These are phyloP conservation scores for Zygogramma bicolorata DNA, from an alignment of 2,888 invertebrate genomes.

Conservation along the genomic window DNA sequence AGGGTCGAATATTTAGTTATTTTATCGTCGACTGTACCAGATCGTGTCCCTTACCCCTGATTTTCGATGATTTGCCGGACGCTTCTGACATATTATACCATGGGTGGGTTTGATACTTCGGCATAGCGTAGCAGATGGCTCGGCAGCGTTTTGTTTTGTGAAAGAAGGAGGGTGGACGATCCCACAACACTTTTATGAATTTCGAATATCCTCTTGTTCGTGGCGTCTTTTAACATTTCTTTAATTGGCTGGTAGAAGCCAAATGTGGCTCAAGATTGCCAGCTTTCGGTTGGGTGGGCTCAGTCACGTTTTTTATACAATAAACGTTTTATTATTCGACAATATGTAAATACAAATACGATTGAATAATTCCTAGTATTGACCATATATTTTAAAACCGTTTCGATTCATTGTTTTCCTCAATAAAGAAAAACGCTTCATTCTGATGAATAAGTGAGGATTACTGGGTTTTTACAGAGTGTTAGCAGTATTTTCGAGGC, in stretches of 20 bases:
- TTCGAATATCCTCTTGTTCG: not conserved
- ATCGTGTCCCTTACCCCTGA: conserved; percentile 43
- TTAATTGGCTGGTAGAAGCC: not conserved
- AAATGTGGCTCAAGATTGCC: not conserved
- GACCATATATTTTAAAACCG: no score
- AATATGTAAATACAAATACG: no score
- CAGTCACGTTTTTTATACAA: not conserved
- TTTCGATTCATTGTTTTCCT: no score
- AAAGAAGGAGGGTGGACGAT: conserved; percentile 5
- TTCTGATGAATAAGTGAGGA: not conserved
- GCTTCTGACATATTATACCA: conserved; percentile 34
- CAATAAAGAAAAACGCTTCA: no score
- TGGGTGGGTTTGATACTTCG: conserved; percentile 17
- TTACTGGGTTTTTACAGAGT: no score
- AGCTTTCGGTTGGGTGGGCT: not conserved
- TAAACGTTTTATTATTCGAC: not conserved
- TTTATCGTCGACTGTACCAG: conserved; percentile 44
- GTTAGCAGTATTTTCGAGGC: no score
- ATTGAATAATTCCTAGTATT: no score
- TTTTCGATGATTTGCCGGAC: conserved; percentile 43
- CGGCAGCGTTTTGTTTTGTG: conserved; percentile 8
- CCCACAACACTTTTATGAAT: conserved; percentile 7
- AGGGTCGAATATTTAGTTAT: conserved; percentile 16
- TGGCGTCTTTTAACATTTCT: conserved; percentile 1
- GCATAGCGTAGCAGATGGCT: conserved; percentile 8